Evolutionary conservation across 2,113 vertebrate species (phyloP), one percentile per base, ranked within the genome.

Genomic region (Passer domesticus): DNA sequence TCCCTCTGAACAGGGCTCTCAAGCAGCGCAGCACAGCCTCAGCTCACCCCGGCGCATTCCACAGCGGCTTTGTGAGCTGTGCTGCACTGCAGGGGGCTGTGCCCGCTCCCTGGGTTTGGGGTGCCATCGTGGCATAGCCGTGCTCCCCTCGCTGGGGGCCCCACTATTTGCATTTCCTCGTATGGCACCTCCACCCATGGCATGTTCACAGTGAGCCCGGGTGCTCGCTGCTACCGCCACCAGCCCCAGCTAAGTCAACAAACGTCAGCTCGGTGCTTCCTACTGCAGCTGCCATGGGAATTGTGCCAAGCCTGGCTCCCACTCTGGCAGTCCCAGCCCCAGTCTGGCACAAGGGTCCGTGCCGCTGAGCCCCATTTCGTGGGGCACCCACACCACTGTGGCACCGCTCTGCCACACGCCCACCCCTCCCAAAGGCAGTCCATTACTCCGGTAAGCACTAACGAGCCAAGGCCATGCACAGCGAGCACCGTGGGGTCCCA

Each of bases 1-100:
- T 72, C 22, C 27, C 75, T 83, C 35, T 80, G 79, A 88, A 37
- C 18, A 4, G 78, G 52, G 56, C 43, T 52, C 89, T 88, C 28
- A 24, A 47, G 93, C 80, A 62, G 67, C 1, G 8, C 60, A 91
- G 67, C 1, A 7, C 60, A 91, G 95, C 96, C 96, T 94, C 33
- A 3, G 84, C 81, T 96, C 93, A 96, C 96, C 96, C 89, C 24
- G 3, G 47, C 21, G 15, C 96, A 96, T 96, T 91, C 96, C 93
- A 6, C 92, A 53, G 87, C 18, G 3, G 89, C 95, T 96, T 94
- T 95, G 83, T 1, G 1, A 80, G 37, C 11, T 8, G 35, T 55
- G 82, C 55, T 0, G 2, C 1, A 1, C 83, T 59, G 62, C 79
- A 28, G 63, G 82, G 59, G 37, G 17, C 78, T 3, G 9, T 30